A percentile compares a stretch with the other conserved stretches of the same genome.
Conservation (phyloP, 2,888 invertebrate species). For the Drosophila austrosaltans region DNA sequence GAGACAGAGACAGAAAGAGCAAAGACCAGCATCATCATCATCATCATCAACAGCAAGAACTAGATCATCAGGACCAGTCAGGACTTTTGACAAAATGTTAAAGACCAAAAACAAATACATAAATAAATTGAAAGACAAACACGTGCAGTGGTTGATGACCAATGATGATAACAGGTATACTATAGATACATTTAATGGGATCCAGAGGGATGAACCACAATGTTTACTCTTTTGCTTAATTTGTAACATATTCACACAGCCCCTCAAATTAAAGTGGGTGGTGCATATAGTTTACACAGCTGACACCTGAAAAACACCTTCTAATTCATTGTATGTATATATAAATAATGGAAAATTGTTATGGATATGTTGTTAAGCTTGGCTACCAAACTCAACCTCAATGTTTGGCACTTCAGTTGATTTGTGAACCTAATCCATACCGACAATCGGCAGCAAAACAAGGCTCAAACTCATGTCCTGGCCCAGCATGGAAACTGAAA, state of each 20-base stretch:
- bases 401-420: conserved; percentile 28
- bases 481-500: conserved; percentile 69
- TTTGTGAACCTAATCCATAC: conserved; percentile 56
- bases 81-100: conserved; percentile 25
- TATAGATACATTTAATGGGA: neutral
- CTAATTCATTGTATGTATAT: neutral
- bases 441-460: conserved; percentile 78
- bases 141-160: conserved; percentile 60
- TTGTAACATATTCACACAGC: conserved; percentile 48
- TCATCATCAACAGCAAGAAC: conserved; percentile 16
- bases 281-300: conserved; percentile 57
- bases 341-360: too few species aligned
- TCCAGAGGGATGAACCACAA: conserved; percentile 30
- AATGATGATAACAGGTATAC: conserved; percentile 78
- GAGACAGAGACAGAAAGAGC: conserved; percentile 16
- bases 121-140: conserved; percentile 60
- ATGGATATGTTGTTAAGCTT: neutral
- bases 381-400: conserved; percentile 26
- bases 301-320: conserved; percentile 73
- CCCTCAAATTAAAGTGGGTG: conserved; percentile 24
- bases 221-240: conserved; percentile 62
- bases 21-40: conserved; percentile 22
- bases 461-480: conserved; percentile 64
- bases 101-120: conserved; percentile 65
- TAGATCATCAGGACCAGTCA: conserved; percentile 32